Conservation (phyloP, 2,888 invertebrate genomes). For the Masnerella sp. region DNA sequence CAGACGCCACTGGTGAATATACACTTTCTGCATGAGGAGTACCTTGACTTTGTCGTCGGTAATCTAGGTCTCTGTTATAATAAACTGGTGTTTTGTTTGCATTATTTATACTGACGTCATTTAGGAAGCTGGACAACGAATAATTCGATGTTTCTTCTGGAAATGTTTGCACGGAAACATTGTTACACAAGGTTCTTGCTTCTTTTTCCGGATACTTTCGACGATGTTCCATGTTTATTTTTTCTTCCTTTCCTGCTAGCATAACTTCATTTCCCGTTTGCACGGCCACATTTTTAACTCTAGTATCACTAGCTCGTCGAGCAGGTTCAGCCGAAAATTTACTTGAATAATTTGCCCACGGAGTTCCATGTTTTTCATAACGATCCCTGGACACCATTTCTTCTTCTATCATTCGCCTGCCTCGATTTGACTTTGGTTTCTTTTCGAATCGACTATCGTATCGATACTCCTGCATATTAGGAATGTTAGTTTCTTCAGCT, state of each 20-base stretch:
- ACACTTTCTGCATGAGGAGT: conserved; percentile 17
- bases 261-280: conserved; percentile 59
- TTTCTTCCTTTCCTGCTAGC: conserved; percentile 26
- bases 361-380: conserved; percentile 20
- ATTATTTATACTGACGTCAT: conserved; percentile 23
- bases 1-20: conserved; percentile 37
- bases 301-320: conserved; percentile 15
- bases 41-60: conserved; percentile 17
- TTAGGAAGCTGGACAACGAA: conserved; percentile 23
- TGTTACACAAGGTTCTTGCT: conserved; percentile 57
- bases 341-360: conserved; percentile 9
- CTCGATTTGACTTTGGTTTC: conserved; percentile 38
- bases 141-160: conserved; percentile 41
- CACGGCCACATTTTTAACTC: conserved; percentile 61
- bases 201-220: conserved; percentile 47
- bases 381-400: conserved; percentile 13
- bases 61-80: conserved; percentile 43
- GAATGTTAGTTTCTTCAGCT: conserved; percentile 21
- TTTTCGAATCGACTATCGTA: conserved; percentile 26
- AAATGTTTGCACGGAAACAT: conserved; percentile 64
- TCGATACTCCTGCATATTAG: conserved; percentile 17
- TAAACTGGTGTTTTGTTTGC: conserved; percentile 30
- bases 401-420: conserved; percentile 24
- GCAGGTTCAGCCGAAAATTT: conserved; percentile 9
- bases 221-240: conserved; percentile 29